A percentile compares a stretch with the other conserved stretches of the same genome.
Evolutionary conservation across 2,888 invertebrate genomes (phyloP).

Genomic region (Scaptomyza reducta): DNA sequence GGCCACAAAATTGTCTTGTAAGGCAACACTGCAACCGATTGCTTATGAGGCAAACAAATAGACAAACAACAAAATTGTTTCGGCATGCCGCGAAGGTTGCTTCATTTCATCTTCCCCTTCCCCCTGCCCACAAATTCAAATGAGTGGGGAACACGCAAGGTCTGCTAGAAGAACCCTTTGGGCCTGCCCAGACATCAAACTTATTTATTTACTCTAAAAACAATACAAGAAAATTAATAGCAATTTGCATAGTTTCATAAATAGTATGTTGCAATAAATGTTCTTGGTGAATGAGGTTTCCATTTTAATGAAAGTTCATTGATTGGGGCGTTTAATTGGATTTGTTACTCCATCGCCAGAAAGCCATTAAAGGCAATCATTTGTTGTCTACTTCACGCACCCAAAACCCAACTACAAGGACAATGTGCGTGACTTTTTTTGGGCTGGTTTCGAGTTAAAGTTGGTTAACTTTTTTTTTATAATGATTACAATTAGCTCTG

Average conservation of each 20-base stretch:
- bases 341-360: slow-evolving; percentile 45
- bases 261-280: slow-evolving; percentile 65
- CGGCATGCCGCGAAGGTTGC: slow-evolving; percentile 73
- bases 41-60: slow-evolving; percentile 61
- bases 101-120: no score
- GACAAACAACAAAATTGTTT: slow-evolving; percentile 62
- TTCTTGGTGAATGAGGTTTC: slow-evolving; percentile 50
- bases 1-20: slow-evolving; percentile 49
- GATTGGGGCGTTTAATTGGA: slow-evolving; percentile 53
- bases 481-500: slow-evolving; percentile 40
- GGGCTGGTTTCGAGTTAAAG: slow-evolving; percentile 21
- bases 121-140: slow-evolving; percentile 47
- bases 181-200: slow-evolving; percentile 59
- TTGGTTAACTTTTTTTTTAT: slow-evolving; percentile 30
- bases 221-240: slow-evolving; percentile 78
- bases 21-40: slow-evolving; percentile 43
- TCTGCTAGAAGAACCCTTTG: slow-evolving; percentile 2
- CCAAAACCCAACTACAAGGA: background rate
- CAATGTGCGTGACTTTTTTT: slow-evolving; percentile 62
- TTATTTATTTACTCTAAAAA: slow-evolving; percentile 79
- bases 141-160: slow-evolving; percentile 69
- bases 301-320: slow-evolving; percentile 46
- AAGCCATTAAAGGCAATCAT: slow-evolving; percentile 36
- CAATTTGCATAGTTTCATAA: slow-evolving; percentile 76
- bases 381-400: slow-evolving; percentile 8